Conservation (phyloP, 2,113 vertebrate species). For the Physeter macrocephalus region DNA sequence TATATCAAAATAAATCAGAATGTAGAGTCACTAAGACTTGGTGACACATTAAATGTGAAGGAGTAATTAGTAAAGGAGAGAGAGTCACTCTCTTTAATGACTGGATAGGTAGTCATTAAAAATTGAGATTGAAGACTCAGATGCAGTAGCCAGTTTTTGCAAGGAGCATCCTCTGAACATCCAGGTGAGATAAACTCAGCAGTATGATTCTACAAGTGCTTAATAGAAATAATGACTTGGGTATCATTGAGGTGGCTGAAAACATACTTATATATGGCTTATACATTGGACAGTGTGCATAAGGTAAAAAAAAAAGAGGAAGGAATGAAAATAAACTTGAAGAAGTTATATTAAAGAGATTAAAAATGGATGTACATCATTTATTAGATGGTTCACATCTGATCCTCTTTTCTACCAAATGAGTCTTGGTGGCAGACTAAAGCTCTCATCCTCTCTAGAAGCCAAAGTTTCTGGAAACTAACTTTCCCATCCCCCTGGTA, state of each 20-base stretch:
- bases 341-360: neutral
- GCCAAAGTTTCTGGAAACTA: neutral
- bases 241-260: neutral
- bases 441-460: neutral
- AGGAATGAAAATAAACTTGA: neutral
- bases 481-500: neutral
- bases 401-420: too few species aligned
- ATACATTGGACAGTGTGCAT: neutral
- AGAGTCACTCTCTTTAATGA: too few species aligned
- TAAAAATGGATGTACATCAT: neutral
- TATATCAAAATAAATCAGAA: neutral
- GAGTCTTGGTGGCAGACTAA: neutral
- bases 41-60: neutral
- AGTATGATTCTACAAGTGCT: neutral
- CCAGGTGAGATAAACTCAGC: neutral
- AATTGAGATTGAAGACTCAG: neutral
- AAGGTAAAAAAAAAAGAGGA: neutral
- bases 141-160: neutral
- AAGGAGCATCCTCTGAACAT: neutral
- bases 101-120: neutral
- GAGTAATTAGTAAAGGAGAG: neutral
- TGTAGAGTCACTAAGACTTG: neutral
- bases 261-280: neutral
- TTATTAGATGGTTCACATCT: neutral
- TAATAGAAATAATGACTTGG: neutral